phyloP scores from a whole-genome alignment of 2,113 vertebrate genomes.

The Ailurus styani region DNA sequence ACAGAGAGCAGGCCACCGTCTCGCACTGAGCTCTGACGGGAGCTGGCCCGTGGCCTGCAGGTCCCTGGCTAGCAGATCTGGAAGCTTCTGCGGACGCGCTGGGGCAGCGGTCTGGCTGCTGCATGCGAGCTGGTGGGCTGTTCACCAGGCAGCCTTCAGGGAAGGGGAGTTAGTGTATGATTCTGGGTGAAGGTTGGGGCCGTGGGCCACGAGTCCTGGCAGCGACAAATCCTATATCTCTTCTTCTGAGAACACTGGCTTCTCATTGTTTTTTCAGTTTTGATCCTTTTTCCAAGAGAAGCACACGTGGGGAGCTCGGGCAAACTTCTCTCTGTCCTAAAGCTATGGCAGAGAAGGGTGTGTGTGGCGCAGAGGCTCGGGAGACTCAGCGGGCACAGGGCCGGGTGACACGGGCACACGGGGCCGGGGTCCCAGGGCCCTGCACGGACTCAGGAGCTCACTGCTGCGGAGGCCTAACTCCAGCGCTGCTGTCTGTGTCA shows the following conservation, averaged over 20 bases:
- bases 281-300: not conserved
- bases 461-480: rapidly evolving
- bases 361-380: not conserved
- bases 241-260: constrained; percentile 11
- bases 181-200: not conserved
- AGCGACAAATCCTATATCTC: not conserved
- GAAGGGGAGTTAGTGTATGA: not conserved
- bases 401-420: rapidly evolving
- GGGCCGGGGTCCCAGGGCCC: rapidly evolving
- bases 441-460: rapidly evolving
- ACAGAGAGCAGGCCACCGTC: not conserved
- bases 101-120: not conserved
- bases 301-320: not conserved
- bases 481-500: rapidly evolving
- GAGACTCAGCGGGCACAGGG: not conserved
- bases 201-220: not conserved
- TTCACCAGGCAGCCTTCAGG: not conserved
- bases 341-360: not conserved
- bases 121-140: not conserved
- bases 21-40: not conserved
- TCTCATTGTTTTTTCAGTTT: not conserved
- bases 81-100: not conserved
- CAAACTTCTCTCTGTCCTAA: not conserved
- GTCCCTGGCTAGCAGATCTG: not conserved
- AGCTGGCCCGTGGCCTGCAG: not conserved